Base-by-base conservation (phyloP, 2,113 vertebrate genomes). In the Pelusios castaneus region DNA sequence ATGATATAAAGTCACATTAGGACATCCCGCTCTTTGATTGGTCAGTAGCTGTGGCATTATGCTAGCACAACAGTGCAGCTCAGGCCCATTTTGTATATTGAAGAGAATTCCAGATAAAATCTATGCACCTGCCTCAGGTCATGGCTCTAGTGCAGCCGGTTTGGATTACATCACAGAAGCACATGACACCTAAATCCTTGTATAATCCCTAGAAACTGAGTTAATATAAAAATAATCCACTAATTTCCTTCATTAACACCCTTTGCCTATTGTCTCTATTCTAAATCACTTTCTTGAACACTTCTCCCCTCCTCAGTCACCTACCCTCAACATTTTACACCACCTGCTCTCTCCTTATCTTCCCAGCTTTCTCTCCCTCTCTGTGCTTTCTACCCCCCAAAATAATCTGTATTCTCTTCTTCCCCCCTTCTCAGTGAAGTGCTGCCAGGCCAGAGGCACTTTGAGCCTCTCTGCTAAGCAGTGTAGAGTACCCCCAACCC, bases 41-140 rank as follows among this genome's bases (percentile, higher is more conserved):
- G 5, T n/a, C 9, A 3, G 3, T 70, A 70, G 38, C 83, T 17
- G 7, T 29, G 31, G 1, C 49, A 52, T 55, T 82, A 85, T 27
- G n/a, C 22, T 76, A n/a, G 58, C 5, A n/a, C 31, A 90, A 5
- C 22, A 52, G 51, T 1, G 3, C 43, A 21, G 41, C 34, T 67
- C 47, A 83, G 31, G 31, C 67, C 21, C 38, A 85, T 63, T 95
- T n/a, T 93, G 85, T 84, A 81, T 80, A 67, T 43, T 58, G 52
- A 92, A 81, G 41, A 34, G 63, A 52, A 90, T 78, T 85, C 91
- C 49, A 92, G 89, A 90, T 14, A 80, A 92, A 92, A 79, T 6
- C 21, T 34, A 51, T 91, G 58, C 82, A 95, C 84, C 89, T 95
- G 73, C 56, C 76, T 76, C 54, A 77, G 90, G 51, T 58, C 29